These are phyloP conservation scores for Styela plicata DNA, from an alignment of 23 tunicate species.

Conservation along the genomic window DNA sequence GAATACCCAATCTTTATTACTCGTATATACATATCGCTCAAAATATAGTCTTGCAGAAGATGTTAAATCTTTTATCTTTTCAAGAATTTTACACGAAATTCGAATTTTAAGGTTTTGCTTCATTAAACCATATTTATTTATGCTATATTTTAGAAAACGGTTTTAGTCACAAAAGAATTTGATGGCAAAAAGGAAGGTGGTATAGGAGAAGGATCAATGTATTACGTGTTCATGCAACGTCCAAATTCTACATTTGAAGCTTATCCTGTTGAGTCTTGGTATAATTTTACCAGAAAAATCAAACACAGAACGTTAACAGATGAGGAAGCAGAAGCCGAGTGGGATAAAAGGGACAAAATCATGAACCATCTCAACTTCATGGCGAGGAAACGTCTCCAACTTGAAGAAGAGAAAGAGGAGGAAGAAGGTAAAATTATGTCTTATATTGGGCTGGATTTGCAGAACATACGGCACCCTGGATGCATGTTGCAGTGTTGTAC, in stretches of 20 bases:
- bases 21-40: no score
- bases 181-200: slow-evolving; percentile 93
- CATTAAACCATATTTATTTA: no score
- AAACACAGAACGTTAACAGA: slow-evolving; percentile 87
- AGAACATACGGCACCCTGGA: no score
- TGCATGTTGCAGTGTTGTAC: no score
- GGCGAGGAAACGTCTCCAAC: slow-evolving; percentile 82
- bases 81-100: no score
- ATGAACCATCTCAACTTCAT: slow-evolving; percentile 85
- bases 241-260: slow-evolving; percentile 89
- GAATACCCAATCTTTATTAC: no score
- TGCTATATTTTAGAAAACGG: no score
- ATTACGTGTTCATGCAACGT: slow-evolving; percentile 86
- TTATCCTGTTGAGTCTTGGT: slow-evolving; percentile 87
- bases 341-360: slow-evolving; percentile 92
- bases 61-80: no score
- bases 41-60: no score
- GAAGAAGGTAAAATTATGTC: slow-evolving; percentile 38
- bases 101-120: no score
- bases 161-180: slow-evolving; percentile 59
- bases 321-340: slow-evolving; percentile 97
- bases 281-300: slow-evolving; percentile 69
- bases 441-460: no score
- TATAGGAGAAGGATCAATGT: slow-evolving; percentile 93
- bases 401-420: slow-evolving; percentile 70